These are phyloP conservation scores for Mythimna ferrago DNA, from an alignment of 2,888 invertebrate species.

Conservation along the genomic window DNA sequence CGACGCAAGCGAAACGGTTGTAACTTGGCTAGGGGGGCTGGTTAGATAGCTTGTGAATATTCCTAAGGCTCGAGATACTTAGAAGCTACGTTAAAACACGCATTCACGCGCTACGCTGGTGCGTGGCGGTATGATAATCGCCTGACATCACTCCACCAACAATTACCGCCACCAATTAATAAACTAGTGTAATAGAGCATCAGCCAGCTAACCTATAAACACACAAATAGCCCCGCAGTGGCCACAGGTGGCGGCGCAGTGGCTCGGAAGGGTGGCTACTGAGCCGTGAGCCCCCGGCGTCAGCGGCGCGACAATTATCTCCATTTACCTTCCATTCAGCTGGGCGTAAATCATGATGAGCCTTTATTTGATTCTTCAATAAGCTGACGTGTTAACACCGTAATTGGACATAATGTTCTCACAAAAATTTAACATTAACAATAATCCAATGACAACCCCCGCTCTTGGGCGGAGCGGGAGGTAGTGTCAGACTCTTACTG, in stretches of 20 bases:
- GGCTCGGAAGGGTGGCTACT: constrained; percentile 49
- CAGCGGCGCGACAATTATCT: constrained; percentile 36
- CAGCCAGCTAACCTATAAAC: constrained; percentile 19
- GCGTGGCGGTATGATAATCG: too few species aligned
- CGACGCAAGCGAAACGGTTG: too few species aligned
- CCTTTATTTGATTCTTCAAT: constrained; percentile 46
- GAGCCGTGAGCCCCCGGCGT: constrained; percentile 51
- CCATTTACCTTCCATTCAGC: constrained; percentile 48
- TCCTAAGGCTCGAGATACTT: too few species aligned
- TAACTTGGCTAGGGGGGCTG: too few species aligned
- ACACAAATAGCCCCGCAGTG: constrained; percentile 51
- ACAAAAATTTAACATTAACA: too few species aligned
- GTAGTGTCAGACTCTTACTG: too few species aligned
- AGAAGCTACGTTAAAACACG: too few species aligned
- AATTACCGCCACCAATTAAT: constrained; percentile 8
- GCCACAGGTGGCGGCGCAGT: constrained; percentile 32
- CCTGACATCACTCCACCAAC: not conserved
- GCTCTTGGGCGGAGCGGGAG: too few species aligned
- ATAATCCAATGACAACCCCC: too few species aligned
- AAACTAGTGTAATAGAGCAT: constrained; percentile 27
- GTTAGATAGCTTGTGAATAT: too few species aligned
- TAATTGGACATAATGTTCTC: not conserved
- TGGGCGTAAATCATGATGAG: constrained; percentile 37
- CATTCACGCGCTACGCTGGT: too few species aligned
- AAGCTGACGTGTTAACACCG: constrained; percentile 1